Evolutionary conservation across 2,888 invertebrate species (phyloP), one percentile per base, ranked within the genome.

Genomic region (Pemphredon lugubris): DNA sequence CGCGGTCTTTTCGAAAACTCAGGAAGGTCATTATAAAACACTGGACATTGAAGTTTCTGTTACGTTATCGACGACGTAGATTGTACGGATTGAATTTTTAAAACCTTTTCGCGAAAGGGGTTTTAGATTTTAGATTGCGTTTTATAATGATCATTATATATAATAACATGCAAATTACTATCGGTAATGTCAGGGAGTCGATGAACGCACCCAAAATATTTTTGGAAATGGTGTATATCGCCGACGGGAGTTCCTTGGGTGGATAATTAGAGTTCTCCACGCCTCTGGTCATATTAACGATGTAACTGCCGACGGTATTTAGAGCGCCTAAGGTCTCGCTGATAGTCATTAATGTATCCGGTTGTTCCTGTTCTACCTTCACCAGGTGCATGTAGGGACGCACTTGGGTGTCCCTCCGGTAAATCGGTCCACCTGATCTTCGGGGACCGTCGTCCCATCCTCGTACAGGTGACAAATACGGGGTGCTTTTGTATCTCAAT

Each of bases 261-360:
- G 89, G 89, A 59, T 85, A 86, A 30, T 85, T 84, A 0, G 87
- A 85, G 14, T 83, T 84, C 14, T 87, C 87, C 13, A 84, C 79
- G 6, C 90, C 91, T 6, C 93, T 90, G 0, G 94, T 96, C 92
- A 96, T 95, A 83, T 96, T 96, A 0, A 97, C 95, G 75, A 97
- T 92, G 86, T 95, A 96, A 86, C 94, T 93, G 0, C 96, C 96
- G 0, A 97, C 95, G 1, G 96, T 96, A 79, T 96, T 96, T 13
- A 97, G 92, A 2, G 96, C 96, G 30, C 96, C 96, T 2, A 93
- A 87, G 0, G 93, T 93, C 87, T 93, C 93, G 0, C 92, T 91
- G 70, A 93, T 92, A 53, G 90, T 91, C 54, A 90, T 85, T 60
- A 93, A 83, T 0, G 92, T 87, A 54, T 90, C 89, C 3, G 76